A percentile compares a stretch with the other conserved stretches of the same genome.
These are phyloP conservation scores for Passer montanus DNA, from an alignment of 2,113 vertebrate species.

Conservation along the genomic window DNA sequence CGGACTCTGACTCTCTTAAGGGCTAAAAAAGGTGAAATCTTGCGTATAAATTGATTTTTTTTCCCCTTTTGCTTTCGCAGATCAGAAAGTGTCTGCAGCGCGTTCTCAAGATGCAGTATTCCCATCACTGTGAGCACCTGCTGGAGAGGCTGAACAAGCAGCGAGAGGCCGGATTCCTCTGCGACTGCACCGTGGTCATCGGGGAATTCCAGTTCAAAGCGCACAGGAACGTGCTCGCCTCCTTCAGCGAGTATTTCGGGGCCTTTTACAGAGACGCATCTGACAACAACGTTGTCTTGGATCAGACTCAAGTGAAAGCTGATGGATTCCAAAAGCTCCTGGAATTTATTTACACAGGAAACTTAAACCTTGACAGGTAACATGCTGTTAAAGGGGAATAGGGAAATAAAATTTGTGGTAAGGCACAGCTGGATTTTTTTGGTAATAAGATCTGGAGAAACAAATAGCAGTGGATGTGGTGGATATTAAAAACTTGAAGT, in stretches of 20 bases:
- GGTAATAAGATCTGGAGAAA: background rate
- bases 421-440: background rate
- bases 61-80: background rate
- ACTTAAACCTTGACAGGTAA: constrained; percentile 92
- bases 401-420: background rate
- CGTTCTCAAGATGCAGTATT: constrained; percentile 75
- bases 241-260: constrained; percentile 93
- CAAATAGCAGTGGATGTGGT: background rate
- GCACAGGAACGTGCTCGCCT: constrained; percentile 92
- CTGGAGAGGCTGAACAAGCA: constrained; percentile 85
- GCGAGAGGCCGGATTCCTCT: constrained; percentile 82
- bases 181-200: constrained; percentile 86
- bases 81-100: background rate
- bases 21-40: background rate
- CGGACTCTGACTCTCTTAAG: accelerated
- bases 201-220: constrained; percentile 84
- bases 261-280: constrained; percentile 79
- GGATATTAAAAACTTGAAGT: background rate
- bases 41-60: background rate
- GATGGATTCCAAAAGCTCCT: constrained; percentile 91
- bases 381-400: background rate
- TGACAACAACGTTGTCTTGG: constrained; percentile 82
- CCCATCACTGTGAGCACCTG: constrained; percentile 84
- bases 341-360: constrained; percentile 93
- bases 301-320: constrained; percentile 88